These are phyloP conservation scores for Micropoecilia bifurca DNA, from an alignment of 2,797 vertebrate species.

Conservation along the genomic window DNA sequence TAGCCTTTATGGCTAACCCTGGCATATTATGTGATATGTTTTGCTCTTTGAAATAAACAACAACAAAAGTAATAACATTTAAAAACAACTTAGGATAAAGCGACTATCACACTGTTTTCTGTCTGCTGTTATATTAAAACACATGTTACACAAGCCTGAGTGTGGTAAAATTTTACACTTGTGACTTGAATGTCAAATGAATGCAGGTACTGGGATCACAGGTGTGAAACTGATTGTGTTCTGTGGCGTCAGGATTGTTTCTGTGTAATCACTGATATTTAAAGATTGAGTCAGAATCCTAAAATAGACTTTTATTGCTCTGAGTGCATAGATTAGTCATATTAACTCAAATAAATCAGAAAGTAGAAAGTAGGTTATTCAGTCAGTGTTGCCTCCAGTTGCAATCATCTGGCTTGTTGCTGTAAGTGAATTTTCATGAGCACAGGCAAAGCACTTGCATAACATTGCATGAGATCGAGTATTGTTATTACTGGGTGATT, in stretches of 20 bases:
- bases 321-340: background rate
- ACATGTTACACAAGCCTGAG: background rate
- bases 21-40: too few species aligned
- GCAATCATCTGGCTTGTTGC: background rate
- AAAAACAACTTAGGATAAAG: background rate
- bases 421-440: background rate
- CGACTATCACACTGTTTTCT: background rate
- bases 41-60: too few species aligned
- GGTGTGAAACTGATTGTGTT: background rate
- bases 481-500: background rate
- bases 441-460: background rate
- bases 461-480: background rate
- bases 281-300: background rate
- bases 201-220: background rate
- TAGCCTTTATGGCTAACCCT: too few species aligned
- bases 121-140: background rate
- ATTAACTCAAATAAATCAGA: background rate
- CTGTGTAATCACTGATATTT: background rate
- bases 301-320: background rate
- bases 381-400: background rate
- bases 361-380: background rate
- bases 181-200: background rate
- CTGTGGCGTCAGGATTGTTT: background rate
- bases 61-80: background rate
- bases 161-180: background rate